Percentiles rank a stretch among this genome's conserved stretches.
Evolutionary conservation across 2,797 vertebrate species (phyloP).

Genomic region (Gymnoscopelus braueri): DNA sequence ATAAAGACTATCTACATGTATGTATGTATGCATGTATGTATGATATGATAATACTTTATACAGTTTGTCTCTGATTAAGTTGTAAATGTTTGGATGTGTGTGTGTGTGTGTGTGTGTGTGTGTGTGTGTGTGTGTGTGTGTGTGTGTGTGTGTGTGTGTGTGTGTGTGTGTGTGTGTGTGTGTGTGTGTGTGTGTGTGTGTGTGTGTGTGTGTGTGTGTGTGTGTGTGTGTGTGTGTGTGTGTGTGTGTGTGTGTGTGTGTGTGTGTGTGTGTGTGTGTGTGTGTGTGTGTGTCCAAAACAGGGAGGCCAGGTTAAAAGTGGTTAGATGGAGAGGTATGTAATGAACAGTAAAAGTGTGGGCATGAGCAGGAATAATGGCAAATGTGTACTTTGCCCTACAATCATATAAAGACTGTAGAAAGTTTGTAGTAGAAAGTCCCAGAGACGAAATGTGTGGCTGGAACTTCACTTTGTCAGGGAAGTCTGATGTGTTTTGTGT

Average conservation of each 20-base stretch:
- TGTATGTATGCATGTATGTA: no score
- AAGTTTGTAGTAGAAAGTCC: not conserved
- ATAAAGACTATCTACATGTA: not conserved
- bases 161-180: no score
- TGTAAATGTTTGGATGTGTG: no score
- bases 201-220: slow-evolving; percentile 18
- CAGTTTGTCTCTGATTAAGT: not conserved
- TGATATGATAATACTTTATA: slow-evolving; percentile 1
- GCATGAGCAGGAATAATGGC: slow-evolving; percentile 24
- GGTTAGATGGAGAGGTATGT: slow-evolving; percentile 1
- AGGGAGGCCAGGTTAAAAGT: not conserved
- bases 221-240: no score
- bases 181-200: no score
- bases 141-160: slow-evolving; percentile 9
- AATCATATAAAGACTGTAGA: no score
- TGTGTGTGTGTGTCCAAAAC: slow-evolving; percentile 5
- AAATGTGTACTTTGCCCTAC: not conserved
- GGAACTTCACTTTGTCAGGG: slow-evolving; percentile 28
- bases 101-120: slow-evolving; percentile 18
- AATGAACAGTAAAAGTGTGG: slow-evolving; percentile 36
- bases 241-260: slow-evolving; percentile 12
- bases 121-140: no score
- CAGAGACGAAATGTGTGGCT: slow-evolving; percentile 37
- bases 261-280: no score
- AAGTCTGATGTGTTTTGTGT: slow-evolving; percentile 20